Evolutionary conservation across 2,113 vertebrate species (phyloP).

Genomic region (Lepus europaeus): DNA sequence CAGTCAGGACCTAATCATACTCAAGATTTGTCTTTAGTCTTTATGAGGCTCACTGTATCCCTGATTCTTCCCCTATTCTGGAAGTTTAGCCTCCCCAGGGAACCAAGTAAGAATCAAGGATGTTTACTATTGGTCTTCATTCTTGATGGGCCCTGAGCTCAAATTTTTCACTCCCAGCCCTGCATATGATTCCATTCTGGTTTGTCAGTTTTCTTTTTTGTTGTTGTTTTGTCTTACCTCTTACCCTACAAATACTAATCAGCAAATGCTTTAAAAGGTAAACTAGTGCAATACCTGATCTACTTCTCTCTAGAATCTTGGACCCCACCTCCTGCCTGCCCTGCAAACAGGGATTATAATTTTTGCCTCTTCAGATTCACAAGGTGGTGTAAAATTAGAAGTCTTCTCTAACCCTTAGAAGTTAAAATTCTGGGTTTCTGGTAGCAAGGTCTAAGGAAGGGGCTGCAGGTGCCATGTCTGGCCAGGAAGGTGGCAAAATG

Average conservation of each 20-base stretch:
- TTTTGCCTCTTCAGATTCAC: not conserved
- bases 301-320: not conserved
- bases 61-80: not conserved
- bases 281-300: not conserved
- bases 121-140: not conserved
- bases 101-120: not conserved
- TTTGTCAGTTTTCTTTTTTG: not conserved
- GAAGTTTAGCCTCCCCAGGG: not conserved
- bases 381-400: not conserved
- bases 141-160: not conserved
- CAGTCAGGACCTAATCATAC: not conserved
- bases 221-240: no score
- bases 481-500: no score
- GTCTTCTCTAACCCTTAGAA: not conserved
- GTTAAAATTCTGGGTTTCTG: not conserved
- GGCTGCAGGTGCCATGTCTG: no score
- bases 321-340: not conserved
- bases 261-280: not conserved
- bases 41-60: not conserved
- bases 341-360: not conserved
- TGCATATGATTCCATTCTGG: not conserved
- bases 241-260: not conserved
- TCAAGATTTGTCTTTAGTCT: not conserved
- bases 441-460: no score
- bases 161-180: not conserved